Conservation (phyloP, 2,888 invertebrate genomes). For the Lycophotia porphyrea region DNA sequence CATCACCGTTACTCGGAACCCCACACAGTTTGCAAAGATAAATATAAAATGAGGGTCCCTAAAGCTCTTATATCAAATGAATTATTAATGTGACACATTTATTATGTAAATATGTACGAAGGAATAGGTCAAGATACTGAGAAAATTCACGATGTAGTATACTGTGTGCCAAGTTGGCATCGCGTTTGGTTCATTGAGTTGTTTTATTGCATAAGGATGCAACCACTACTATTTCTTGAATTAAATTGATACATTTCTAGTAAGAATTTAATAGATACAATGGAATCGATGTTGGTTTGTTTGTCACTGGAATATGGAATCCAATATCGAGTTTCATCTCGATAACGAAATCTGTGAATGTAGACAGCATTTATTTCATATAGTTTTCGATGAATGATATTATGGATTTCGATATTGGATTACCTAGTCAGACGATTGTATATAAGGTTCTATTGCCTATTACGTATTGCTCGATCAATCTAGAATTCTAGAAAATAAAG, state of each 20-base stretch:
- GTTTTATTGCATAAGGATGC: constrained; percentile 67
- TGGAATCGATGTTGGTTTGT: not conserved
- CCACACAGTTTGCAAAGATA: constrained; percentile 22
- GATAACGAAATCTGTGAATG: not conserved
- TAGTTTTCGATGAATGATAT: not conserved
- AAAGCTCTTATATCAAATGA: constrained; percentile 21
- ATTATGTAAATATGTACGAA: constrained; percentile 63
- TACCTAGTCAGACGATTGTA: not conserved
- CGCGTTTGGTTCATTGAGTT: constrained; percentile 65
- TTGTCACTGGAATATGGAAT: constrained; percentile 1
- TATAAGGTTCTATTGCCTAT: not conserved
- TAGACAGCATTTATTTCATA: not conserved
- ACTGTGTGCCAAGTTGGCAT: constrained; percentile 76
- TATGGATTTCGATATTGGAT: not conserved
- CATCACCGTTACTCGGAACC: constrained; percentile 38
- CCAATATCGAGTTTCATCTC: not conserved
- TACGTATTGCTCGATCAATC: not conserved
- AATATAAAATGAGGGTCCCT: constrained; percentile 16
- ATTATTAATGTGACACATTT: constrained; percentile 55
- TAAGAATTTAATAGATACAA: not conserved
- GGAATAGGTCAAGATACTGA: constrained; percentile 75
- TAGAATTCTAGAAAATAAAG: not conserved
- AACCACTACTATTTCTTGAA: constrained; percentile 6
- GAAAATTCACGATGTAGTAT: constrained; percentile 62
- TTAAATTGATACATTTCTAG: constrained; percentile 11